Percentiles rank a stretch among this genome's conserved stretches.
Evolutionary conservation across 2,888 invertebrate species (phyloP).

Genomic region (Aricia artaxerxes): DNA sequence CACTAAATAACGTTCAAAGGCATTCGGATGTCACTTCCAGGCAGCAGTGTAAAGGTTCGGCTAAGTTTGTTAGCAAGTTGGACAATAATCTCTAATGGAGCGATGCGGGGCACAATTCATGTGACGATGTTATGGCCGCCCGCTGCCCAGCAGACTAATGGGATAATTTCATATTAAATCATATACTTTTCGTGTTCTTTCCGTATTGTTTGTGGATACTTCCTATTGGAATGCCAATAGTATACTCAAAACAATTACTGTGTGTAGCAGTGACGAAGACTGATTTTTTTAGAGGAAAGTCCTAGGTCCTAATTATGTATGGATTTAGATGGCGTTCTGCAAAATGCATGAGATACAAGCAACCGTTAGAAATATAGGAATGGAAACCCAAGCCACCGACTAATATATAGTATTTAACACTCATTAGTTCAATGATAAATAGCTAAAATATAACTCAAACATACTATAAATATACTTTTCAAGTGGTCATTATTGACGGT

Average conservation of each 20-base stretch:
- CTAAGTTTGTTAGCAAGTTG: slow-evolving; percentile 68
- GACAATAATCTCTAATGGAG: slow-evolving; percentile 79
- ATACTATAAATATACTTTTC: too few species aligned
- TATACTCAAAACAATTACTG: not conserved
- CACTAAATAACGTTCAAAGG: not conserved
- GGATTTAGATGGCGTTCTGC: too few species aligned
- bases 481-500: not conserved
- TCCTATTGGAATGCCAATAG: not conserved
- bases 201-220: not conserved
- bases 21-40: slow-evolving; percentile 48
- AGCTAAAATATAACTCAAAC: not conserved
- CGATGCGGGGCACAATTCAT: slow-evolving; percentile 77
- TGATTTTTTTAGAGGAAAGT: too few species aligned
- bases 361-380: too few species aligned
- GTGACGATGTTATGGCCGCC: slow-evolving; percentile 41
- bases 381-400: too few species aligned
- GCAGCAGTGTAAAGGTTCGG: slow-evolving; percentile 41
- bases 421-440: not conserved
- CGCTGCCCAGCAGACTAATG: slow-evolving; percentile 46
- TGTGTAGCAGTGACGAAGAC: not conserved
- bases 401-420: too few species aligned
- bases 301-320: too few species aligned
- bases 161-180: slow-evolving; percentile 48
- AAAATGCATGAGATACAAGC: too few species aligned
- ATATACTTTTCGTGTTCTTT: slow-evolving; percentile 24